Evolutionary conservation across 2,888 invertebrate species (phyloP), one percentile per base, ranked within the genome.

Genomic region (Pollenia amentaria): DNA sequence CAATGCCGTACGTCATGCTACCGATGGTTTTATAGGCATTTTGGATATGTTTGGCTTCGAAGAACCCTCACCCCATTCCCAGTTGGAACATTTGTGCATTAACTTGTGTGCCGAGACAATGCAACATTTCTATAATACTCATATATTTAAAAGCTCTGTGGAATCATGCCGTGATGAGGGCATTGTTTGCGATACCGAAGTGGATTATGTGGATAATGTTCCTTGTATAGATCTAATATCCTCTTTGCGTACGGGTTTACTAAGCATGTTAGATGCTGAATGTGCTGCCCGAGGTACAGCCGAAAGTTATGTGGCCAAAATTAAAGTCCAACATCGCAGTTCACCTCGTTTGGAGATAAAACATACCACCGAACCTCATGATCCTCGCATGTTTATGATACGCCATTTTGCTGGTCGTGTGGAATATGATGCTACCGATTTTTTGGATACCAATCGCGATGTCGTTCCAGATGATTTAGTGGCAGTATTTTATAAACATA

Each of bases 71-170:
- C 97, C 97, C 1, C 93, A 93, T 83, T 96, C 97, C 90, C 97
- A 97, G 89, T 94, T 99, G 89, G 98, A 99, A 93, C 98, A 98
- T 93, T 94, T 99, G 84, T 98, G 98, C 94, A 98, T 98, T 90
- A 99, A 99, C 94, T 94, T 99, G 87, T 98, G 98, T 94, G 98
- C 98, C 0, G 99, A 99, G 94, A 98, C 98, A 46, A 98, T 99
- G 97, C 98, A 99, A 93, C 98, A 98, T 93, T 98, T 98, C 93
- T 99, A 98, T 94, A 99, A 98, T 94, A 98, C 98, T 76, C 98
- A 98, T 94, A 98, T 98, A 90, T 98, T 99, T 94, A 98, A 98
- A 93, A 97, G 97, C 29, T 97, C 97, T 89, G 97, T 97, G 88
- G 98, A 98, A 94, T 97, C 98, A 76, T 98, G 98, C 91, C 95